These are phyloP conservation scores for Tenthredo mesomela DNA, from an alignment of 2,888 invertebrate species.

Conservation along the genomic window DNA sequence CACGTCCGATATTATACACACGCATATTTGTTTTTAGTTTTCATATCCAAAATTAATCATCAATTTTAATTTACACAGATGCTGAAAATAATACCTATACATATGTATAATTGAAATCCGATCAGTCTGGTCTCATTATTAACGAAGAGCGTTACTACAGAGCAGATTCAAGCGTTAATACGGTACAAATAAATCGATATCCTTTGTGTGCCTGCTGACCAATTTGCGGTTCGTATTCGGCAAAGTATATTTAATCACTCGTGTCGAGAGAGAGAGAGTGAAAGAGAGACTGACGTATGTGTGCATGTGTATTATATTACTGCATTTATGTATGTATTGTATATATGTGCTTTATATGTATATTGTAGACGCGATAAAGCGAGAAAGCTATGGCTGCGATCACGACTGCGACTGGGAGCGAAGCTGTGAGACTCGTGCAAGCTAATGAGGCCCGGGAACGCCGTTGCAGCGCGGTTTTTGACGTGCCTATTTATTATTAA, in stretches of 20 bases:
- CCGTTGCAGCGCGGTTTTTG: constrained; percentile 57
- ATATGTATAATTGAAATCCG: constrained; percentile 23
- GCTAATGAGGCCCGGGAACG: constrained; percentile 66
- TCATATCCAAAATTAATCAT: neutral
- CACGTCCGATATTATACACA: no score
- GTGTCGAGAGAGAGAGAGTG: constrained; percentile 62
- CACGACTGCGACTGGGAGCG: constrained; percentile 55
- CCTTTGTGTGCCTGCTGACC: constrained; percentile 53
- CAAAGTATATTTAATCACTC: constrained; percentile 69
- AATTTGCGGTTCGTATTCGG: constrained; percentile 65
- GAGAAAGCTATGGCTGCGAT: neutral
- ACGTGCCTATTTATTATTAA: constrained; percentile 70
- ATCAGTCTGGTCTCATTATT: constrained; percentile 33
- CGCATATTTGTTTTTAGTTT: neutral
- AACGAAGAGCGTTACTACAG: constrained; percentile 40
- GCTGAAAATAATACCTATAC: neutral
- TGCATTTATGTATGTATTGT: neutral
- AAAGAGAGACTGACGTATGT: neutral
- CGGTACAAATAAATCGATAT: constrained; percentile 37
- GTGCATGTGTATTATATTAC: neutral
- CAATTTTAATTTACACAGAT: neutral
- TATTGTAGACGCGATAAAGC: neutral
- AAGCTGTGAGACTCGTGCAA: constrained; percentile 57
- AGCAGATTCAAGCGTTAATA: constrained; percentile 44
- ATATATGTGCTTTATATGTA: neutral